phyloP scores from a whole-genome alignment of 2,888 invertebrate genomes.

The Amphimallon solstitiale region DNA sequence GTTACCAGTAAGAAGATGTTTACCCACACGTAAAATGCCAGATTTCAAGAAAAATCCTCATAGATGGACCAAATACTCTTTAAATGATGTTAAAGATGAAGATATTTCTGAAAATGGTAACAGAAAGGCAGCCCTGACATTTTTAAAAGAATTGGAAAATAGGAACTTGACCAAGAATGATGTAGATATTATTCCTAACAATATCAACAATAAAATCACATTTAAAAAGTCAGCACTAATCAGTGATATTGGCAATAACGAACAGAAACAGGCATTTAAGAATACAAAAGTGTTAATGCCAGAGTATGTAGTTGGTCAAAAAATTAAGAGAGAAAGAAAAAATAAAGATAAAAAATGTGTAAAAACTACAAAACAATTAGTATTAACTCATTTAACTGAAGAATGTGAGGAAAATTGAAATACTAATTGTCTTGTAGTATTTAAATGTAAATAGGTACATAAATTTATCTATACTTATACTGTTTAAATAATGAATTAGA shows the following conservation, averaged over 20 bases:
- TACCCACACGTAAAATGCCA: constrained; percentile 65
- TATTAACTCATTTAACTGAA: constrained; percentile 67
- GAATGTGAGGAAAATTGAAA: constrained; percentile 61
- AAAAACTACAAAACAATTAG: constrained; percentile 60
- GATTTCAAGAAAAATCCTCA: constrained; percentile 78
- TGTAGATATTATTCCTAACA: too few species aligned
- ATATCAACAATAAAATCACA: constrained; percentile 53
- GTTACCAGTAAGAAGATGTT: constrained; percentile 70
- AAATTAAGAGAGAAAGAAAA: constrained; percentile 65
- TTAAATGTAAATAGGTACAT: background rate
- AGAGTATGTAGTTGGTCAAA: constrained; percentile 81
- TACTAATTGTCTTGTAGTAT: background rate
- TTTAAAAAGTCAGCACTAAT: constrained; percentile 53
- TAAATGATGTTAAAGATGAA: constrained; percentile 78
- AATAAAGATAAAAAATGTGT: constrained; percentile 43
- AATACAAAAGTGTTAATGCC: constrained; percentile 82
- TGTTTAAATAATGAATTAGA: background rate
- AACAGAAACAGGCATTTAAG: constrained; percentile 67
- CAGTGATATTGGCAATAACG: constrained; percentile 43
- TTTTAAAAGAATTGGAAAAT: constrained; percentile 75
- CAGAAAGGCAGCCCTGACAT: constrained; percentile 80
- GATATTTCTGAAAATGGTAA: constrained; percentile 85
- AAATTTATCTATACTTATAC: background rate
- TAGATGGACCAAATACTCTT: constrained; percentile 83
- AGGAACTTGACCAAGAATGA: constrained; percentile 32